A percentile compares a stretch with the other conserved stretches of the same genome.
These are phyloP conservation scores for Acheta domesticus DNA, from an alignment of 2,888 invertebrate species.

Conservation along the genomic window DNA sequence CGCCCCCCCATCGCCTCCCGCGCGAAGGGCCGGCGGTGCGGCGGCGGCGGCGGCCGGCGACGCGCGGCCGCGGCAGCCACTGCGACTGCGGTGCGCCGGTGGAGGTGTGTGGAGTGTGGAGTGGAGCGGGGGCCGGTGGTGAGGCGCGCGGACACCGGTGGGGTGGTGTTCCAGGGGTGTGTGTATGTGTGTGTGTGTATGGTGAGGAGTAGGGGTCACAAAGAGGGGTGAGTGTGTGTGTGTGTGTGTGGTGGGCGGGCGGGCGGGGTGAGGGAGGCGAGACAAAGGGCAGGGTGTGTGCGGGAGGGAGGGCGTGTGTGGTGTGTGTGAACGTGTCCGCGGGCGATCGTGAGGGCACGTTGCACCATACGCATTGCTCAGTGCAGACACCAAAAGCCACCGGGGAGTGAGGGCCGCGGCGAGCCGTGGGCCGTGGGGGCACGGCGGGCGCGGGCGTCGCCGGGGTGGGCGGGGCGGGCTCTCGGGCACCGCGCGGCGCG, in stretches of 20 bases:
- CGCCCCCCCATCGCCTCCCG: background rate
- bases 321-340: no score
- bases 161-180: background rate
- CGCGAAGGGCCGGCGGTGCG: background rate
- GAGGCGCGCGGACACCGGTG: background rate
- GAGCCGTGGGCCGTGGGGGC: background rate
- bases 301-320: no score
- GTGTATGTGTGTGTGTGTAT: no score
- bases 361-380: slow-evolving; percentile 1
- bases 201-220: no score
- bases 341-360: background rate
- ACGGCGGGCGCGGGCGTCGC: background rate
- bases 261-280: no score
- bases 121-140: background rate
- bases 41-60: background rate
- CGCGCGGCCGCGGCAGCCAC: background rate
- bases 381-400: slow-evolving; percentile 18
- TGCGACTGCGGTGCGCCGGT: no score
- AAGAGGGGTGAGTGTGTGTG: no score
- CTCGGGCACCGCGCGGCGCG: background rate
- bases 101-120: background rate
- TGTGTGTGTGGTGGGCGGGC: no score
- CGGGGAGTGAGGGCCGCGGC: background rate
- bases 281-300: no score
- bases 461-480: background rate